Evolutionary conservation across 2,888 invertebrate genomes (phyloP).

Genomic region (Drosophila birchii): DNA sequence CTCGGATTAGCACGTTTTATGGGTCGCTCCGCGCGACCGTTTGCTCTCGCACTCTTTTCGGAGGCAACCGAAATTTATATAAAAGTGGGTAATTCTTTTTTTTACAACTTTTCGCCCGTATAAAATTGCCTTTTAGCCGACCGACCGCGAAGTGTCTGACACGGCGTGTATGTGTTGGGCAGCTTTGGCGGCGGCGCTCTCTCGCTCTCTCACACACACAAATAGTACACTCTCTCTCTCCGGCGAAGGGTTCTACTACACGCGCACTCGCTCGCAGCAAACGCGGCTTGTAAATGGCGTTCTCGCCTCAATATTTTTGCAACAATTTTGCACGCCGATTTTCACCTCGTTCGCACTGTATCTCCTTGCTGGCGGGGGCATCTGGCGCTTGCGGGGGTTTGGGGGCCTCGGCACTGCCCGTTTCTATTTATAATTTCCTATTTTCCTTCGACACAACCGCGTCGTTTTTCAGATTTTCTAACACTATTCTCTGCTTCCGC

Average conservation of each 20-base stretch:
- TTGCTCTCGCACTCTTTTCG: slow-evolving; percentile 43
- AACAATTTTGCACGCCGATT: slow-evolving; percentile 59
- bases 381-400: slow-evolving; percentile 17
- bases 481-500: slow-evolving; percentile 5
- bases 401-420: slow-evolving; percentile 41
- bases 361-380: slow-evolving; percentile 11
- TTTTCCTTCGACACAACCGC: slow-evolving; percentile 35
- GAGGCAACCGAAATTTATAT: slow-evolving; percentile 46
- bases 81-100: slow-evolving; percentile 63
- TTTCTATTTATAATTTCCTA: slow-evolving; percentile 40
- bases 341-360: slow-evolving; percentile 54
- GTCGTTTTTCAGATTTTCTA: slow-evolving; percentile 28
- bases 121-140: slow-evolving; percentile 76
- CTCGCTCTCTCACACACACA: slow-evolving; percentile 59
- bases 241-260: slow-evolving; percentile 37
- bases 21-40: slow-evolving; percentile 37
- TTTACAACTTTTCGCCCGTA: slow-evolving; percentile 69
- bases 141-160: slow-evolving; percentile 70
- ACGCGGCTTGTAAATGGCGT: slow-evolving; percentile 66
- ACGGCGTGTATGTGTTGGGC: slow-evolving; percentile 77
- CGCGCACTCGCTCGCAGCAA: slow-evolving; percentile 45
- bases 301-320: slow-evolving; percentile 68
- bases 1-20: slow-evolving; percentile 65
- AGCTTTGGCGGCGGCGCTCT: slow-evolving; percentile 59
- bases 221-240: slow-evolving; percentile 43